These are phyloP conservation scores for Axis porcinus DNA, from an alignment of 2,113 vertebrate species.

Conservation along the genomic window DNA sequence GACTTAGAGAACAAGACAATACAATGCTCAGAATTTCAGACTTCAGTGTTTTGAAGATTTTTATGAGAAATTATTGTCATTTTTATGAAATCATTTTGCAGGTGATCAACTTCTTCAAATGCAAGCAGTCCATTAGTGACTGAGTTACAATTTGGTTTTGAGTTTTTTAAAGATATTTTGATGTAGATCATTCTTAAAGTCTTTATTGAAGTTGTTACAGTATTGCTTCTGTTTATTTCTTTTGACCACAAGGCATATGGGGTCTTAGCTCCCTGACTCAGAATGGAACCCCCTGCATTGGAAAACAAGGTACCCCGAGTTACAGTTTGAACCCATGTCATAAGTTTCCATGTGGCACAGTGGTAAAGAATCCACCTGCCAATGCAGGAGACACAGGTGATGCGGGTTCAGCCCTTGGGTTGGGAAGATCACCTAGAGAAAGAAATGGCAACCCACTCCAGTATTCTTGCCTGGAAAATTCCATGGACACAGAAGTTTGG, in stretches of 20 bases:
- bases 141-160: neutral
- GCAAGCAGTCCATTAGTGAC: neutral
- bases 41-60: neutral
- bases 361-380: neutral
- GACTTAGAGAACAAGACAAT: conserved; percentile 19
- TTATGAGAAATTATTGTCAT: neutral
- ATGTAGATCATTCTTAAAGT: neutral
- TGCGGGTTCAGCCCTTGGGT: neutral
- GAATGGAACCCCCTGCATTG: neutral
- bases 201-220: neutral
- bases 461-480: neutral
- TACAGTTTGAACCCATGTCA: neutral
- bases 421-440: neutral
- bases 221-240: neutral
- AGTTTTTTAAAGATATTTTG: neutral
- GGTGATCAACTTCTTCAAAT: neutral
- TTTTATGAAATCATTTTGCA: neutral
- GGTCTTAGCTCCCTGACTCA: neutral
- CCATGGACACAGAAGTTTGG: neutral
- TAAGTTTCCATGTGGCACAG: neutral
- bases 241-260: neutral
- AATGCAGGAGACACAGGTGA: neutral
- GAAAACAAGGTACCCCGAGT: neutral
- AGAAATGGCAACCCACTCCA: neutral
- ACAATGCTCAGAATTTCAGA: neutral